Percentiles rank a stretch among this genome's conserved stretches.
phyloP scores from a whole-genome alignment of 2,888 invertebrate species.

The Chrysolina haemoptera region DNA sequence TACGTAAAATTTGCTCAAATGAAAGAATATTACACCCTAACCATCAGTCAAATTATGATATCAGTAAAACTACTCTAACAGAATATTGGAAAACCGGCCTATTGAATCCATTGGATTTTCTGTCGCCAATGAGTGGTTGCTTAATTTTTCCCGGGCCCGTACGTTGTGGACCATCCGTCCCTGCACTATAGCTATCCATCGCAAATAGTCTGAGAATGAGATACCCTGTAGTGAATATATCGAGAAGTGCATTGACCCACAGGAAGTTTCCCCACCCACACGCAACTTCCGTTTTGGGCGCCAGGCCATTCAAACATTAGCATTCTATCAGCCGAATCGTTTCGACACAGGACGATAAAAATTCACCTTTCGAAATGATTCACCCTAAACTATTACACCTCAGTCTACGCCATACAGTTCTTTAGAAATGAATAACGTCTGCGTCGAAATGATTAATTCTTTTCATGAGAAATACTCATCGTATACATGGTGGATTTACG shows the following conservation, averaged over 20 bases:
- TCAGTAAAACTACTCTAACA: no score
- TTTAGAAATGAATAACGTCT: not conserved
- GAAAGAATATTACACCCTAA: no score
- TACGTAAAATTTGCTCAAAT: no score
- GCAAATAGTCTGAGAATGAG: not conserved
- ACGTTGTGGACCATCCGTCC: not conserved
- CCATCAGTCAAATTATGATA: no score
- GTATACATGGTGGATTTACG: not conserved
- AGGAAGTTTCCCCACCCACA: slow-evolving; percentile 56
- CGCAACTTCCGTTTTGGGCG: slow-evolving; percentile 51
- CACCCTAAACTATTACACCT: slow-evolving; percentile 20
- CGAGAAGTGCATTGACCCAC: slow-evolving; percentile 57
- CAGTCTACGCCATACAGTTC: not conserved
- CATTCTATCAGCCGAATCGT: slow-evolving; percentile 10
- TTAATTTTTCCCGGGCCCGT: not conserved
- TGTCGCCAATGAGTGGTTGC: not conserved
- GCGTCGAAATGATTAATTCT: not conserved
- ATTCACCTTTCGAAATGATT: slow-evolving; percentile 30
- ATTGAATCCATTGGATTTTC: no score
- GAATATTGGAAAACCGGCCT: no score
- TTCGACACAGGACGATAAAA: slow-evolving; percentile 26
- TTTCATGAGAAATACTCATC: slow-evolving; percentile 2
- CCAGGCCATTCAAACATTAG: slow-evolving; percentile 35
- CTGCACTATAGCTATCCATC: not conserved
- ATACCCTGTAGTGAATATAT: slow-evolving; percentile 44